Percentiles rank a stretch among this genome's conserved stretches.
These are phyloP conservation scores for Leguminivora glycinivorella DNA, from an alignment of 1,140 invertebrate genomes.

Conservation along the genomic window DNA sequence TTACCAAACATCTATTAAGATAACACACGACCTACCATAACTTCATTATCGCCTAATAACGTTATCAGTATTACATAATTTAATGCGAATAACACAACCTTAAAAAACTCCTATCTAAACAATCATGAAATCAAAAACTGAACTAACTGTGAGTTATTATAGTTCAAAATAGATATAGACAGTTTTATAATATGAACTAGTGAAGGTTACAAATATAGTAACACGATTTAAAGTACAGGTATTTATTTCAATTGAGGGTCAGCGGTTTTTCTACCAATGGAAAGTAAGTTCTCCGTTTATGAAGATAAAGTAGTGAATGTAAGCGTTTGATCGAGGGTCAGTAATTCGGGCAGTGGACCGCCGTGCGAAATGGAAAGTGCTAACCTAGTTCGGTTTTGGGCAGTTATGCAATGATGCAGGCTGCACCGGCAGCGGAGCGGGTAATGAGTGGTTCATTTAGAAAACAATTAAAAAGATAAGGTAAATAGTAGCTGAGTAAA, in stretches of 20 bases:
- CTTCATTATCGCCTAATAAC: conserved; percentile 8
- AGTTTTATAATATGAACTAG: not conserved
- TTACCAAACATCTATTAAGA: conserved; percentile 19
- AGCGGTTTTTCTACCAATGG: not conserved
- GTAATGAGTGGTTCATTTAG: not conserved
- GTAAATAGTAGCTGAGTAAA: not conserved
- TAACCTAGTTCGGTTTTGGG: conserved; percentile 55
- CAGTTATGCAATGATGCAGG: conserved; percentile 47
- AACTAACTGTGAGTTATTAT: not conserved
- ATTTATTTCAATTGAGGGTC: conserved; percentile 17
- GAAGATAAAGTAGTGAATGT: not conserved
- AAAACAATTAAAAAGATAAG: conserved; percentile 2
- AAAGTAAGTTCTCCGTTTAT: not conserved
- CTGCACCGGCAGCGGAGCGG: conserved; percentile 43
- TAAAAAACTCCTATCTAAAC: not conserved
- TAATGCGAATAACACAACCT: not conserved
- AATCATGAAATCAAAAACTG: not conserved
- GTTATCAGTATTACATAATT: conserved; percentile 16
- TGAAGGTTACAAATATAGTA: not conserved
- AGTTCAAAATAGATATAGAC: not conserved
- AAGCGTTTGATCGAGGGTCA: conserved; percentile 39
- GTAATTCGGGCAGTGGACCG: conserved; percentile 48
- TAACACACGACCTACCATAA: conserved; percentile 8
- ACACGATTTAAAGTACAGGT: conserved; percentile 2
- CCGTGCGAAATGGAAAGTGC: conserved; percentile 61